A percentile compares a stretch with the other conserved stretches of the same genome.
phyloP scores from a whole-genome alignment of 2,888 invertebrate genomes.

The Choristoneura rosaceana region DNA sequence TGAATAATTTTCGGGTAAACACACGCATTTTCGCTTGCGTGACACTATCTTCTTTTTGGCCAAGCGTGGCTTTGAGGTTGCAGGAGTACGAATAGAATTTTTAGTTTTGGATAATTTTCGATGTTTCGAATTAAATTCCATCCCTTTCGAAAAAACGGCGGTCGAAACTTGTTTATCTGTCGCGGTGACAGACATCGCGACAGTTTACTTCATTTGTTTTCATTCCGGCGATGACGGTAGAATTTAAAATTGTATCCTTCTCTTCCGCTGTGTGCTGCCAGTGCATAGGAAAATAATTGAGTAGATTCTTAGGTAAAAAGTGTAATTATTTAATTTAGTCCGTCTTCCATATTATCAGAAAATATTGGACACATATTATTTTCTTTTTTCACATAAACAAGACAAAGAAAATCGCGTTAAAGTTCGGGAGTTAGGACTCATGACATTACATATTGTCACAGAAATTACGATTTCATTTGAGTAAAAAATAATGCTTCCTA shows the following conservation, averaged over 20 bases:
- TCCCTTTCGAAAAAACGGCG: constrained; percentile 84
- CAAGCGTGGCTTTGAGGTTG: constrained; percentile 75
- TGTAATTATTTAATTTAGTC: no score
- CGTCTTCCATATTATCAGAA: no score
- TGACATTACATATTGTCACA: no score
- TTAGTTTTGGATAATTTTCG: constrained; percentile 84
- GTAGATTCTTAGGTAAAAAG: no score
- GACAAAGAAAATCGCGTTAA: no score
- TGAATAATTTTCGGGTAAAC: constrained; percentile 85
- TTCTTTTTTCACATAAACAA: no score
- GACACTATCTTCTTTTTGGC: constrained; percentile 76
- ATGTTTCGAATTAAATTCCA: constrained; percentile 85
- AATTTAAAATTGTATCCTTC: constrained; percentile 22
- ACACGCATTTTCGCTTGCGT: constrained; percentile 85
- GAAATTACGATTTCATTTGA: no score
- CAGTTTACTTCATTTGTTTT: constrained; percentile 68
- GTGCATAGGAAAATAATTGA: background rate
- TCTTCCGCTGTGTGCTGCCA: constrained; percentile 27
- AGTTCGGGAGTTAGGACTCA: no score
- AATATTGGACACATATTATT: no score
- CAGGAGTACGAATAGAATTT: constrained; percentile 80
- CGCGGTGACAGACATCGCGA: constrained; percentile 73
- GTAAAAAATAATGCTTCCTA: no score
- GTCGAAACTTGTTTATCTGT: constrained; percentile 82
- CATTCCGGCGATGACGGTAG: constrained; percentile 44